phyloP scores from a whole-genome alignment of 2,797 vertebrate genomes.

The Enteromius trimaculatus region DNA sequence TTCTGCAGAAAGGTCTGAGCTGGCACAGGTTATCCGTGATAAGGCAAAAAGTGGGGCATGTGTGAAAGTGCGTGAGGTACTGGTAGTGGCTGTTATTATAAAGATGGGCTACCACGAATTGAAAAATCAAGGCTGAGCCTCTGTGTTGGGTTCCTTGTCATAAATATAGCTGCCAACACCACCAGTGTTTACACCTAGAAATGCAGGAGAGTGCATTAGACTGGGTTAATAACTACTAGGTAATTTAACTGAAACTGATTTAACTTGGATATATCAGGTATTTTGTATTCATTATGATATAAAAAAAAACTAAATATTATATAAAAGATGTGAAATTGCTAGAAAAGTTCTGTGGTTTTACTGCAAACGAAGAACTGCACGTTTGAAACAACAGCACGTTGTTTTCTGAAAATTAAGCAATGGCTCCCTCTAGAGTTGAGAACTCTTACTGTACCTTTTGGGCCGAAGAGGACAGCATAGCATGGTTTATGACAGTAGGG shows the following conservation, averaged over 20 bases:
- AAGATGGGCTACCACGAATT: slow-evolving; percentile 55
- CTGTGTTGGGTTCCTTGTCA: slow-evolving; percentile 89
- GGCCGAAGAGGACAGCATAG: slow-evolving; percentile 90
- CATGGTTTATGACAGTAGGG: slow-evolving; percentile 98
- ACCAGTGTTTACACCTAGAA: slow-evolving; percentile 94
- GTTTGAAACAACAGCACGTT: slow-evolving; percentile 40
- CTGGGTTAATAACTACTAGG: neutral
- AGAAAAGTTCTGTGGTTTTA: neutral
- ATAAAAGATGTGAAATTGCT: no score
- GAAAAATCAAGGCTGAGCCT: slow-evolving; percentile 84
- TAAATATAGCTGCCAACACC: slow-evolving; percentile 99
- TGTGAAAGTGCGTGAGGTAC: slow-evolving; percentile 21
- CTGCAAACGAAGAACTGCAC: neutral
- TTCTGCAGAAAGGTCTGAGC: slow-evolving; percentile 2
- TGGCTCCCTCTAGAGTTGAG: slow-evolving; percentile 77
- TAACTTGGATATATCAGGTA: neutral
- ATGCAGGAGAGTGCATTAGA: neutral
- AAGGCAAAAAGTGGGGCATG: slow-evolving; percentile 22
- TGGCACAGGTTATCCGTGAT: slow-evolving; percentile 32
- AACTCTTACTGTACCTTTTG: slow-evolving; percentile 85
- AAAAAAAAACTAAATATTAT: neutral
- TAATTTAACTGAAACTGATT: neutral
- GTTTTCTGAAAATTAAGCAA: slow-evolving; percentile 51
- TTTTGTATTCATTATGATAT: neutral
- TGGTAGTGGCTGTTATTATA: slow-evolving; percentile 39